A percentile compares a stretch with the other conserved stretches of the same genome.
Evolutionary conservation across 1,140 invertebrate species (phyloP).

Genomic region (Leucophenga varia): DNA sequence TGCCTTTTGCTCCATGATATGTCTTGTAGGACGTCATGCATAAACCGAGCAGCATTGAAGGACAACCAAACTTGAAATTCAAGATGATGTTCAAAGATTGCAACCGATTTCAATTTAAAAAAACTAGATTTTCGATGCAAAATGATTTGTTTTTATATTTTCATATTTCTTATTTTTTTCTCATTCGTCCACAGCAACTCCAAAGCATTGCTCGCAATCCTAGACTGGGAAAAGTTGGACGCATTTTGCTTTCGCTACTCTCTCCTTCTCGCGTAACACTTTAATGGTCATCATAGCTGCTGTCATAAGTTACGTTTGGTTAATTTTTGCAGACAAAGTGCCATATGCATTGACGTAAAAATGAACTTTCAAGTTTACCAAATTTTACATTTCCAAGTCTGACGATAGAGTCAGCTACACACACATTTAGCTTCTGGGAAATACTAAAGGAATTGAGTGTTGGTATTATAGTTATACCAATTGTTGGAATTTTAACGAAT

Average conservation of each 20-base stretch:
- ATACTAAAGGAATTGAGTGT: slow-evolving; percentile 69
- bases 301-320: slow-evolving; percentile 62
- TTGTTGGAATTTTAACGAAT: slow-evolving; percentile 80
- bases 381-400: slow-evolving; percentile 64
- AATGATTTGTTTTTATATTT: too few species aligned
- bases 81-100: too few species aligned
- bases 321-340: slow-evolving; percentile 14
- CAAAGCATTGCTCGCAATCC: slow-evolving; percentile 27
- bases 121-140: too few species aligned
- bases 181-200: too few species aligned
- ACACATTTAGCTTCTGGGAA: slow-evolving; percentile 63
- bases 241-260: slow-evolving; percentile 37
- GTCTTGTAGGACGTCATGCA: too few species aligned
- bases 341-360: slow-evolving; percentile 41
- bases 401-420: slow-evolving; percentile 60
- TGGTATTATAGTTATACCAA: slow-evolving; percentile 72
- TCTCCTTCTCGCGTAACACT: slow-evolving; percentile 74
- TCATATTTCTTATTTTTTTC: too few species aligned
- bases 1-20: too few species aligned
- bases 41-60: too few species aligned
- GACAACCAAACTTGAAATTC: too few species aligned
- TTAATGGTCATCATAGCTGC: slow-evolving; percentile 74
- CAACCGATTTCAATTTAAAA: too few species aligned
- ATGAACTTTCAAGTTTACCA: slow-evolving; percentile 68
- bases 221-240: slow-evolving; percentile 57